Evolutionary conservation across 1,140 invertebrate species (phyloP).

Genomic region (Drosophila triauraria): DNA sequence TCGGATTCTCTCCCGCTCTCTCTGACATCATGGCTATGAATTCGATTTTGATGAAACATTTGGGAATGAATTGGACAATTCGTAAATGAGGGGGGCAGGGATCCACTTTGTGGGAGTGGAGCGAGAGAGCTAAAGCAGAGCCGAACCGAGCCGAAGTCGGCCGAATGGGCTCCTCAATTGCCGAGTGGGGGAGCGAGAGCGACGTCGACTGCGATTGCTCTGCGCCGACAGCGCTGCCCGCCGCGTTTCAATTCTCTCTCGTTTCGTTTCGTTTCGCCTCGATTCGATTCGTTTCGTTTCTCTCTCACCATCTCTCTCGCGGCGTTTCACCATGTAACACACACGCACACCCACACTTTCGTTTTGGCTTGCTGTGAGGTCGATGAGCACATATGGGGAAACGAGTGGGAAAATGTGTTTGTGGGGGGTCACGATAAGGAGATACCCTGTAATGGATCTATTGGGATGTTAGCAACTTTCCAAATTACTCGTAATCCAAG

Average conservation of each 20-base stretch:
- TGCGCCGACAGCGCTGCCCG: constrained; percentile 57
- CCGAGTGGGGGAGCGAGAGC: too few relatives aligned
- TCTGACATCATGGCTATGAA: too few relatives aligned
- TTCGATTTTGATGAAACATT: too few relatives aligned
- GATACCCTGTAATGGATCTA: constrained; percentile 3
- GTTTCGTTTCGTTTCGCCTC: constrained; percentile 21
- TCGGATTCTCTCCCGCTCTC: too few relatives aligned
- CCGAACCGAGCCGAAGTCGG: constrained; percentile 13
- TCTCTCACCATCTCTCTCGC: constrained; percentile 21
- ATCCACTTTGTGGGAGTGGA: too few relatives aligned
- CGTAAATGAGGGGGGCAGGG: too few relatives aligned
- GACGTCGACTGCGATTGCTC: constrained; percentile 3
- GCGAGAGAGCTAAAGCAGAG: neutral
- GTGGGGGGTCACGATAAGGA: neutral
- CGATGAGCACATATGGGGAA: constrained; percentile 62
- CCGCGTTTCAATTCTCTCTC: constrained; percentile 70
- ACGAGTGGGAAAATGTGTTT: constrained; percentile 11
- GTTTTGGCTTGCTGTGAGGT: constrained; percentile 66
- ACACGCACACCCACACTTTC: constrained; percentile 72
- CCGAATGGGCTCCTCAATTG: neutral
- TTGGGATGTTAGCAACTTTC: neutral
- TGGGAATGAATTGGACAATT: too few relatives aligned
- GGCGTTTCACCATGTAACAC: constrained; percentile 41
- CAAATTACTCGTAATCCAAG: neutral
- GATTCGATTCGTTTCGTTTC: constrained; percentile 28